Percentiles rank a stretch among this genome's conserved stretches.
Evolutionary conservation across 2,888 invertebrate genomes (phyloP).

Genomic region (Gortyna flavago): DNA sequence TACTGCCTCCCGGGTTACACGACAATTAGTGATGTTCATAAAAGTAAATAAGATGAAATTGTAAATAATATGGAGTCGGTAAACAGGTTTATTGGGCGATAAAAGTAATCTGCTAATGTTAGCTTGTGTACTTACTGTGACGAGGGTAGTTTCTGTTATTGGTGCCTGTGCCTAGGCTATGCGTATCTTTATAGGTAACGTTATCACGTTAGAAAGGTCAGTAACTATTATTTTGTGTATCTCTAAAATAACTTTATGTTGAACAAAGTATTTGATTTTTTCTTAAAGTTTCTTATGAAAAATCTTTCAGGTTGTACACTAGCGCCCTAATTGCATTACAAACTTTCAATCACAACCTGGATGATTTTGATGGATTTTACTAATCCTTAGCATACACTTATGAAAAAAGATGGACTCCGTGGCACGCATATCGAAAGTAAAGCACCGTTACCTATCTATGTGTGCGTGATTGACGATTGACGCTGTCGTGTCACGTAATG

Average conservation of each 20-base stretch:
- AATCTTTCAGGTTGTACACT: neutral
- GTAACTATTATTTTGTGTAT: neutral
- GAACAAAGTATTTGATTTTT: neutral
- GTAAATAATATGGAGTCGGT: conserved; percentile 58
- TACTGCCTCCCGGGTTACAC: conserved; percentile 50
- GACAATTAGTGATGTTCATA: conserved; percentile 64
- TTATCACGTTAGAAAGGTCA: neutral
- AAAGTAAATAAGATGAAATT: conserved; percentile 66
- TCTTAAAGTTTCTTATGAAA: neutral
- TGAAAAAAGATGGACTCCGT: no score
- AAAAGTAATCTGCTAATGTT: conserved; percentile 53
- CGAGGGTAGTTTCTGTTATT: neutral
- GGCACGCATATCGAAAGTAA: no score
- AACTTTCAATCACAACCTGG: neutral
- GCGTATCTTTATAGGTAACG: neutral
- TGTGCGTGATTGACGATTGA: no score
- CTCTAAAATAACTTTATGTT: neutral
- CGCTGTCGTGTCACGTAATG: no score
- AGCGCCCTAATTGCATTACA: no score
- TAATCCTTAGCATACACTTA: neutral
- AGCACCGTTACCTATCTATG: no score
- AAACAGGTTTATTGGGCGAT: conserved; percentile 63
- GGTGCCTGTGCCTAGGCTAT: neutral
- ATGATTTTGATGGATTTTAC: neutral
- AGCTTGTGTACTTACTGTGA: conserved; percentile 19